A percentile compares a stretch with the other conserved stretches of the same genome.
phyloP scores from a whole-genome alignment of 2,113 vertebrate species.

The Asarcornis scutulata region DNA sequence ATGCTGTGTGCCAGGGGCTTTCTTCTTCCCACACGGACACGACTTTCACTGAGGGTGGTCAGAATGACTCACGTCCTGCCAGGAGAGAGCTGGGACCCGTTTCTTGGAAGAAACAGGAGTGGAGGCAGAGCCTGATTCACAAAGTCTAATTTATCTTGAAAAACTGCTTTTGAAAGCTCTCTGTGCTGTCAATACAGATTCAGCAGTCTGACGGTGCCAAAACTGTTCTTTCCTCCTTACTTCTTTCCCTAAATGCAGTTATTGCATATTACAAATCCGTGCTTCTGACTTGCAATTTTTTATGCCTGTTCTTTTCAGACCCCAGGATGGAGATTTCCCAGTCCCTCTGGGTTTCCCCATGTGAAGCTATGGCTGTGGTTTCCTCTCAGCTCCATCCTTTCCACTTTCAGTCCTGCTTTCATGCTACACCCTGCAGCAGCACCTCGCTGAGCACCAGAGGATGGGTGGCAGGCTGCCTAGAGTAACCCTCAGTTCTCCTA shows the following conservation, averaged over 20 bases:
- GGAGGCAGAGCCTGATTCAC: background rate
- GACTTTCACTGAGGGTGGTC: conserved; percentile 26
- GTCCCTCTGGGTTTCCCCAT: fast-evolving
- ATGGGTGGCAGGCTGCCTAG: background rate
- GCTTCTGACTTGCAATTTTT: background rate
- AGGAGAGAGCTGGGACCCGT: background rate
- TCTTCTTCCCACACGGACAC: background rate
- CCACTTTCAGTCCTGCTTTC: background rate
- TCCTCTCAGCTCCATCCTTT: background rate
- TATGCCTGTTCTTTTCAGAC: background rate
- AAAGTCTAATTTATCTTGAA: background rate
- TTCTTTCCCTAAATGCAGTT: background rate
- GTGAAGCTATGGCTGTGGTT: background rate
- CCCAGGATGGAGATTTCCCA: background rate
- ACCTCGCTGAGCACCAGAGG: background rate
- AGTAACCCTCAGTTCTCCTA: background rate
- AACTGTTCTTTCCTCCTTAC: background rate
- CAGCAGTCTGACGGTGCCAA: background rate
- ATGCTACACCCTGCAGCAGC: background rate
- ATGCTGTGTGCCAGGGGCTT: background rate
- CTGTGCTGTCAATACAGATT: background rate
- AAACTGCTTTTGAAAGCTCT: background rate
- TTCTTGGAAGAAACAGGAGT: background rate
- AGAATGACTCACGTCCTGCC: conserved; percentile 30
- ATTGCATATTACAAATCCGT: background rate